A percentile compares a stretch with the other conserved stretches of the same genome.
Evolutionary conservation across 2,888 invertebrate genomes (phyloP).

Genomic region (Cistogaster globosa): DNA sequence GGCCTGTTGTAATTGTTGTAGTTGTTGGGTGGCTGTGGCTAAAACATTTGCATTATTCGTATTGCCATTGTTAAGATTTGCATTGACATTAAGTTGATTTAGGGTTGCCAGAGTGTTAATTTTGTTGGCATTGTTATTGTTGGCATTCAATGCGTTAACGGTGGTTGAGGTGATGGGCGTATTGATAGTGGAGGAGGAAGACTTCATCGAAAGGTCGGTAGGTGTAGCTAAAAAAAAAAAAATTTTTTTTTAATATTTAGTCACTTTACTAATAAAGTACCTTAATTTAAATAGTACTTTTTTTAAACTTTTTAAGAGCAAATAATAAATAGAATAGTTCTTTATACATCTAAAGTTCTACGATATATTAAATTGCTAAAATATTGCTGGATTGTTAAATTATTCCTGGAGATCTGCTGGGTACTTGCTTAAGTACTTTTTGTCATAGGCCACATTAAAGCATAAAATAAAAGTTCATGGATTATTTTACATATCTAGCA

Average conservation of each 20-base stretch:
- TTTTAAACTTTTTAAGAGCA: too few species aligned
- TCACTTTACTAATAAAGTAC: neutral
- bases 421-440: too few species aligned
- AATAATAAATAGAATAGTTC: too few species aligned
- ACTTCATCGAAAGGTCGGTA: constrained; percentile 95
- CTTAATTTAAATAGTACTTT: neutral
- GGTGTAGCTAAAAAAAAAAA: constrained; percentile 84
- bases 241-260: neutral
- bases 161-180: constrained; percentile 66
- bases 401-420: too few species aligned
- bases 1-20: constrained; percentile 78
- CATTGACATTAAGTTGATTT: constrained; percentile 71
- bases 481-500: too few species aligned
- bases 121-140: constrained; percentile 67
- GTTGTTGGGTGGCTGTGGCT: constrained; percentile 79
- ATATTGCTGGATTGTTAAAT: too few species aligned
- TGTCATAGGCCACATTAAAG: too few species aligned
- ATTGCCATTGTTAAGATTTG: constrained; percentile 67
- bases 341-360: too few species aligned
- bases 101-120: constrained; percentile 71
- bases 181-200: constrained; percentile 75
- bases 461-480: too few species aligned
- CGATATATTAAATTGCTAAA: too few species aligned
- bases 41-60: constrained; percentile 73
- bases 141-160: constrained; percentile 64